Evolutionary conservation across 2,888 invertebrate species (phyloP).

Genomic region (Philhelius pedissequus): DNA sequence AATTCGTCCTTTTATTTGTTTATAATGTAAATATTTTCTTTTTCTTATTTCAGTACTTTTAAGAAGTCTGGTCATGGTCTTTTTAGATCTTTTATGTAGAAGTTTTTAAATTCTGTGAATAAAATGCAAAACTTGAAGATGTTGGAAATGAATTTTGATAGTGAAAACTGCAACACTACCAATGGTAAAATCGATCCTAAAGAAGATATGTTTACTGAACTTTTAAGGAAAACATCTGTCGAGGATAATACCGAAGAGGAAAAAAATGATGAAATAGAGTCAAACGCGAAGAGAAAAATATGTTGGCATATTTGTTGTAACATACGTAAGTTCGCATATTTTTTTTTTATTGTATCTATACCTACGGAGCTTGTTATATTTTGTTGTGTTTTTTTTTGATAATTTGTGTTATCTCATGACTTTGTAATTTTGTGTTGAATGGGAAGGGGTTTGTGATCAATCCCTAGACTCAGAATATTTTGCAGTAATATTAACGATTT

Average conservation of each 20-base stretch:
- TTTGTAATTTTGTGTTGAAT: no score
- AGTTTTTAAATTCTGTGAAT: background rate
- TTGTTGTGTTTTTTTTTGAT: no score
- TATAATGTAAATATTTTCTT: background rate
- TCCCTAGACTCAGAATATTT: no score
- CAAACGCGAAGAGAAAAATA: constrained; percentile 26
- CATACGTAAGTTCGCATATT: constrained; percentile 33
- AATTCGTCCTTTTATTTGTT: background rate
- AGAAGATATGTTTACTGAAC: background rate
- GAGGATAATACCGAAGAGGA: background rate
- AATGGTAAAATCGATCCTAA: background rate
- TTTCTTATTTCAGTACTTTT: background rate
- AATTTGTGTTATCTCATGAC: no score
- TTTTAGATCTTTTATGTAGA: background rate
- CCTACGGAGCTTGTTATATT: no score
- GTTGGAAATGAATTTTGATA: constrained; percentile 24
- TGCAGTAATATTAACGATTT: no score
- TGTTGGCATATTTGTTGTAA: background rate
- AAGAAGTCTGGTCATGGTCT: background rate
- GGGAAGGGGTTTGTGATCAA: no score
- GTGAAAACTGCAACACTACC: background rate
- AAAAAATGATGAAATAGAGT: background rate
- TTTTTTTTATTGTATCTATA: no score
- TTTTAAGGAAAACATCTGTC: background rate
- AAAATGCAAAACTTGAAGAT: constrained; percentile 16